Base-by-base conservation (phyloP, 2,888 invertebrate species). In the Platerodrilus igneus region DNA sequence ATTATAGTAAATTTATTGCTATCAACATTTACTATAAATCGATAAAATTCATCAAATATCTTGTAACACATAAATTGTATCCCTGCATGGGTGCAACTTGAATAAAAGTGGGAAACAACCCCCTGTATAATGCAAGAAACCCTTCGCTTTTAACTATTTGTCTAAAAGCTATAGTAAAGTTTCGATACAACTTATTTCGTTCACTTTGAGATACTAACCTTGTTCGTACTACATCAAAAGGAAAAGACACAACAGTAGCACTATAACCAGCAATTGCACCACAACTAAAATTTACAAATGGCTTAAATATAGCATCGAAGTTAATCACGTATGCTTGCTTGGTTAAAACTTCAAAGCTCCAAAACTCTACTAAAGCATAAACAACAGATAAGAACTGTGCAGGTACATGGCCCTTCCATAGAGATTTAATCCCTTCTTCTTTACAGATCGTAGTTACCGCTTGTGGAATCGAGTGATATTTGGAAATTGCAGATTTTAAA, bases 341-440 rank as follows among this genome's bases (percentile, higher is more conserved):
- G 57, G 31, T 71, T 63, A 44, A 76, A 57, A 57, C 72, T 72
- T 65, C 82, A 53, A 78, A 83, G 1, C 74, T 72, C 64, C 78
- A 77, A 63, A 94, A 93, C 68, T 94, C 93, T 35, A 79, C 73
- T 15, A 85, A 69, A 4, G 95, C 96, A 68, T 90, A 99, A 4
- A 81, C 69, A 46, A 93, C 75, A 23, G 96, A 96, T 8, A 99
- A 72, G 22, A 85, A 70, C 67, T 99, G 97, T 1, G 94, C 96
- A 2, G 96, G 91, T 49, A 91, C 72, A 65, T 96, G 96, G 3
- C 97, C 99, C 66, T 96, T 97, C 99, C 97, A 99, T 46, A 99
- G 76, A 1, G 95, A 87, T 7, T 66, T 56, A 2, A 83, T 7
- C 0, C 93, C 86, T 78, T 95, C 99, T 63, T 96, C 96, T 53